These are phyloP conservation scores for Rhizoglyphus robini DNA, from an alignment of 1,140 invertebrate species.

Conservation along the genomic window DNA sequence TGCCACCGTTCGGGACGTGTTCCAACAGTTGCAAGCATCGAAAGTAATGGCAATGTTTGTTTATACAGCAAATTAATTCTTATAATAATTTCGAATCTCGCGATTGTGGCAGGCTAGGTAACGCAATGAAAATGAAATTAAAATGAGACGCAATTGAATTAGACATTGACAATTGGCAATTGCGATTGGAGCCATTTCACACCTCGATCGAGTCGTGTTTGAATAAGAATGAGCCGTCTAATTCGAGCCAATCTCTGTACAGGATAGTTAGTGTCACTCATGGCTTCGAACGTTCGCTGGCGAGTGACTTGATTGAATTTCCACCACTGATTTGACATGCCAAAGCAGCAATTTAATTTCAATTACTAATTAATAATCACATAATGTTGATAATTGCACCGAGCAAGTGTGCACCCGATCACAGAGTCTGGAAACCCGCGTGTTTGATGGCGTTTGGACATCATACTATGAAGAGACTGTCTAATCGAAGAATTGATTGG, in stretches of 20 bases:
- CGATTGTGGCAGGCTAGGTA: too few species aligned
- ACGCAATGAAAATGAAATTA: too few species aligned
- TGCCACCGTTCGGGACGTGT: too few species aligned
- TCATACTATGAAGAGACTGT: too few species aligned
- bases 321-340: neutral
- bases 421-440: too few species aligned
- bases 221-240: neutral
- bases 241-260: neutral
- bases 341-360: neutral
- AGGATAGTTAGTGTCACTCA: neutral
- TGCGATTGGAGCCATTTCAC: neutral
- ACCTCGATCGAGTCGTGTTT: neutral
- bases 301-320: neutral
- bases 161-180: constrained; percentile 8
- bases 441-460: too few species aligned
- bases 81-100: constrained; percentile 6
- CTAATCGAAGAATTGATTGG: too few species aligned
- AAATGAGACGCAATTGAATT: neutral
- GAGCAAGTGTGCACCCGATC: too few species aligned
- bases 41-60: neutral
- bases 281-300: neutral
- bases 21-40: too few species aligned
- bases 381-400: too few species aligned
- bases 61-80: constrained; percentile 13
- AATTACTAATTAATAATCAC: constrained; percentile 3